A percentile compares a stretch with the other conserved stretches of the same genome.
phyloP scores from a whole-genome alignment of 2,888 invertebrate genomes.

The Parochlus steinenii region DNA sequence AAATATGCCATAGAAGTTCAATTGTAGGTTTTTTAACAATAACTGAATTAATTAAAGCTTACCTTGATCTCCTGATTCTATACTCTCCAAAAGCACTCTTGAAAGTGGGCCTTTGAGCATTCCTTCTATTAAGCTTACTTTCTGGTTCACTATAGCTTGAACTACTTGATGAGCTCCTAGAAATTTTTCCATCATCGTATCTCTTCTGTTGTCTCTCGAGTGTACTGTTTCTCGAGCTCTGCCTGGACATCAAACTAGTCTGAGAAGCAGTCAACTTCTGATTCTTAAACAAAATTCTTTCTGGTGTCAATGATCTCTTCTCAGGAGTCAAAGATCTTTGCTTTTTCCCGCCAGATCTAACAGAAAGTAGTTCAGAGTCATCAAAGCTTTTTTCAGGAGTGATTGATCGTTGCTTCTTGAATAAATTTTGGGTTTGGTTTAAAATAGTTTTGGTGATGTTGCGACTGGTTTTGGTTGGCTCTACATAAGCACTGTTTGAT shows the following conservation, averaged over 20 bases:
- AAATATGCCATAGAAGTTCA: neutral
- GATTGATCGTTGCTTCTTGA: slow-evolving; percentile 24
- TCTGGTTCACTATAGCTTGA: slow-evolving; percentile 31
- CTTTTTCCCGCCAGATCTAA: slow-evolving; percentile 25
- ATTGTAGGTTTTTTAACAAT: neutral
- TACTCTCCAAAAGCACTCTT: slow-evolving; percentile 21
- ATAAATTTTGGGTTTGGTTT: slow-evolving; percentile 9
- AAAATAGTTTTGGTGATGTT: slow-evolving; percentile 12
- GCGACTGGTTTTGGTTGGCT: slow-evolving; percentile 4
- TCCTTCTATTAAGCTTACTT: slow-evolving; percentile 18
- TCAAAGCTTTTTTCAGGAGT: slow-evolving; percentile 24
- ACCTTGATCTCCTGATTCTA: slow-evolving; percentile 29
- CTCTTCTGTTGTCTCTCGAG: slow-evolving; percentile 25
- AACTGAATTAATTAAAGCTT: slow-evolving; percentile 12
- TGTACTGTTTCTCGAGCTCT: slow-evolving; percentile 27
- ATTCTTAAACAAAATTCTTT: slow-evolving; percentile 17
- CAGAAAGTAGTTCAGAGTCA: slow-evolving; percentile 24
- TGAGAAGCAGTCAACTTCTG: slow-evolving; percentile 8
- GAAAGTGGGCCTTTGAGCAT: slow-evolving; percentile 22
- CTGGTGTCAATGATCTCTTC: slow-evolving; percentile 27
- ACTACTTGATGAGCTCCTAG: slow-evolving; percentile 29
- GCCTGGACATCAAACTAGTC: slow-evolving; percentile 23
- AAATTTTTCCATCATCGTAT: slow-evolving; percentile 23
- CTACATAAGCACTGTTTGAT: slow-evolving; percentile 1
- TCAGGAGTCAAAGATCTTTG: slow-evolving; percentile 30